These are phyloP conservation scores for Gnathonemus longibarbis DNA, from an alignment of 2,113 vertebrate species.

Conservation along the genomic window DNA sequence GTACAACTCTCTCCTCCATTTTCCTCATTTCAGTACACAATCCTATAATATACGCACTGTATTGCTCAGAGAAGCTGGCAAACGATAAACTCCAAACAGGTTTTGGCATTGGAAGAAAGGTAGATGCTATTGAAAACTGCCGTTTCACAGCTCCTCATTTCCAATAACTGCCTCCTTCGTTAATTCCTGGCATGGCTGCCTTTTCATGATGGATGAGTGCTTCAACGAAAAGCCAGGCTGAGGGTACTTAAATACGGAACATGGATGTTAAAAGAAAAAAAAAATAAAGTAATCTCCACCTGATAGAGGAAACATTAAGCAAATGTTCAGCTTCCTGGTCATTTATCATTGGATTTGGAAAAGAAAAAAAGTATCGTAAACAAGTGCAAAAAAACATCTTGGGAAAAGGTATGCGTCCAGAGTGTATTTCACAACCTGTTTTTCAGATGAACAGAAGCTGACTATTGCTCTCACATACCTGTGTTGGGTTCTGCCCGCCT, in stretches of 20 bases:
- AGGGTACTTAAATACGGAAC: not conserved
- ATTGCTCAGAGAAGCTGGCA: not conserved
- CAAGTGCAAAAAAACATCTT: not conserved
- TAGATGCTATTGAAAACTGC: not conserved
- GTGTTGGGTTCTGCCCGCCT: not conserved
- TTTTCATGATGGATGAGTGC: not conserved
- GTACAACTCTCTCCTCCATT: not conserved
- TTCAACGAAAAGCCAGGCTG: not conserved
- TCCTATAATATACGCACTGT: not conserved
- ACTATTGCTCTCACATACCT: not conserved
- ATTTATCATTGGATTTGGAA: not conserved
- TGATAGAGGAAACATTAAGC: slow-evolving; percentile 6
- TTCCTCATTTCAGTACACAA: not conserved
- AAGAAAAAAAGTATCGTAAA: not conserved
- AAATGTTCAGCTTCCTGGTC: not conserved
- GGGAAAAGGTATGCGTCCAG: not conserved
- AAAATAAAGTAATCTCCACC: not conserved
- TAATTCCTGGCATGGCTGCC: not conserved
- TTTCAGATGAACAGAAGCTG: not conserved
- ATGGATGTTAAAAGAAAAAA: not conserved
- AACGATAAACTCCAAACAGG: not conserved
- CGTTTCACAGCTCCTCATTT: not conserved
- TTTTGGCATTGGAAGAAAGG: not conserved
- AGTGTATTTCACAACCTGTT: not conserved
- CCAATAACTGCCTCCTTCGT: not conserved